Evolutionary conservation across 2,888 invertebrate species (phyloP).

Genomic region (Eulithis prunata): DNA sequence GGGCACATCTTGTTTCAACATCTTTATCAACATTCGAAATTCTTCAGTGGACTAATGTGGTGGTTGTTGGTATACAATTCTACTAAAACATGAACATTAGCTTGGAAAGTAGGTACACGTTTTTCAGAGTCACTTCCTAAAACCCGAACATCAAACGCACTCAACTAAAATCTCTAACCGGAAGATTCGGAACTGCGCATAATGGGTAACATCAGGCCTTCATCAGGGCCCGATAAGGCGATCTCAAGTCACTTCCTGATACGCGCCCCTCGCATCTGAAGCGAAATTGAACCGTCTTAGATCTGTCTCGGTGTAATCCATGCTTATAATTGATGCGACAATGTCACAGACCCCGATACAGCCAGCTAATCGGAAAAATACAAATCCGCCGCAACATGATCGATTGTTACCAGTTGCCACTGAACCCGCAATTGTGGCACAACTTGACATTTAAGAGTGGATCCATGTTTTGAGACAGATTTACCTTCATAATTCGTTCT

Average conservation of each 20-base stretch:
- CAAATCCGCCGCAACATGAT: slow-evolving; percentile 77
- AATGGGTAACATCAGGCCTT: slow-evolving; percentile 58
- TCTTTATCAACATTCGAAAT: too few species aligned
- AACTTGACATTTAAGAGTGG: slow-evolving; percentile 44
- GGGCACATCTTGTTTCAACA: background rate
- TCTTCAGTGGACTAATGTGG: too few species aligned
- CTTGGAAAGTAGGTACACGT: background rate
- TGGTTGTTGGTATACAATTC: background rate
- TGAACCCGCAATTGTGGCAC: slow-evolving; percentile 33
- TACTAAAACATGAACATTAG: background rate
- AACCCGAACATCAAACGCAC: slow-evolving; percentile 20
- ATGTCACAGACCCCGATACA: slow-evolving; percentile 77
- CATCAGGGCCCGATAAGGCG: slow-evolving; percentile 66
- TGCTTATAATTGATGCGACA: slow-evolving; percentile 83
- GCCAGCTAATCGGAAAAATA: slow-evolving; percentile 79
- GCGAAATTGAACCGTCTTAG: slow-evolving; percentile 80
- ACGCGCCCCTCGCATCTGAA: slow-evolving; percentile 55
- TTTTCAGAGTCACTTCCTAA: slow-evolving; percentile 24
- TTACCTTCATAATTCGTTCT: background rate
- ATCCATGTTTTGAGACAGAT: slow-evolving; percentile 30
- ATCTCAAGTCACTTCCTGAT: slow-evolving; percentile 69
- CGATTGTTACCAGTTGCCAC: slow-evolving; percentile 63
- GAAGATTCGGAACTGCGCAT: slow-evolving; percentile 47
- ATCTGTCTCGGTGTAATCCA: slow-evolving; percentile 80
- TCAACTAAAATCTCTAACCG: slow-evolving; percentile 32